A percentile compares a stretch with the other conserved stretches of the same genome.
Evolutionary conservation across 2,888 invertebrate genomes (phyloP).

Genomic region (Boloria selene): DNA sequence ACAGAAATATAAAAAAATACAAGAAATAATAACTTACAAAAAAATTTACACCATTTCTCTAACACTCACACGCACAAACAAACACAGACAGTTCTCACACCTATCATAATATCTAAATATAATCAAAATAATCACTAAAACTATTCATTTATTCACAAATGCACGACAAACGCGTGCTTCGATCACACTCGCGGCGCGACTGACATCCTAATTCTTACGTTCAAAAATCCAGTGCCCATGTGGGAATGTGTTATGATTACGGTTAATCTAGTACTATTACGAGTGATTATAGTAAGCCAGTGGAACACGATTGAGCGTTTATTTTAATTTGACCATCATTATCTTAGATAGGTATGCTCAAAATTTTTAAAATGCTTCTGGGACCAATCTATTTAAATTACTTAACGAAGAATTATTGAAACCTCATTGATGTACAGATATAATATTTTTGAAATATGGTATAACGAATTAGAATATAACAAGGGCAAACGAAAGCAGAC

Average conservation of each 20-base stretch:
- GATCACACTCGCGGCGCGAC: slow-evolving; percentile 63
- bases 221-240: slow-evolving; percentile 45
- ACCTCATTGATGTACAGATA: no score
- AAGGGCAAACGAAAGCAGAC: background rate
- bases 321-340: background rate
- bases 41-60: background rate
- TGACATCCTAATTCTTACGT: slow-evolving; percentile 66
- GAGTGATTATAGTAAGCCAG: background rate
- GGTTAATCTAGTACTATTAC: slow-evolving; percentile 27
- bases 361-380: no score
- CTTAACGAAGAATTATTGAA: no score
- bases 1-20: background rate
- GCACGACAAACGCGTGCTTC: slow-evolving; percentile 51
- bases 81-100: slow-evolving; percentile 17
- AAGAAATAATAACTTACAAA: background rate
- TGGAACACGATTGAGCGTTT: slow-evolving; percentile 6
- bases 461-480: no score
- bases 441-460: no score
- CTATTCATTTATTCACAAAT: slow-evolving; percentile 21
- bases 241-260: slow-evolving; percentile 42
- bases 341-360: no score
- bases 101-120: slow-evolving; percentile 25
- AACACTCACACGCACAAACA: slow-evolving; percentile 6
- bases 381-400: no score
- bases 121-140: slow-evolving; percentile 25